Conservation (phyloP, 2,113 vertebrate genomes). For the Heliornis fulica region DNA sequence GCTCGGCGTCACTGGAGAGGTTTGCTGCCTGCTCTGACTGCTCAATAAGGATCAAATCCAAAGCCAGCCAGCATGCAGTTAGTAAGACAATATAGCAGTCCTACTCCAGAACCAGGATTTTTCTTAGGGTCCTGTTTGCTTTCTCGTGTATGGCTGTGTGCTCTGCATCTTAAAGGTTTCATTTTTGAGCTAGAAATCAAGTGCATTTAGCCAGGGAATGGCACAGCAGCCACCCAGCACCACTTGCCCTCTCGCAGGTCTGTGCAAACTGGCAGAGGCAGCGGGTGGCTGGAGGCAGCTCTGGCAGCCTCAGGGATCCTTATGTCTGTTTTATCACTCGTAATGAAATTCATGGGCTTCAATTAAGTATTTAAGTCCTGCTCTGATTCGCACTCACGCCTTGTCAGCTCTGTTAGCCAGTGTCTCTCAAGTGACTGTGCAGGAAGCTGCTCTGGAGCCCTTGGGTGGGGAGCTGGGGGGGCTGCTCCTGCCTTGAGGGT, state of each 20-base stretch:
- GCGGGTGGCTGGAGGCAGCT: neutral
- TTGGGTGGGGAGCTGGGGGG: fast-evolving
- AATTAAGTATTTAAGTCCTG: neutral
- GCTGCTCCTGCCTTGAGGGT: neutral
- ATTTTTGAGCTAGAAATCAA: neutral
- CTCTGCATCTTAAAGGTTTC: neutral
- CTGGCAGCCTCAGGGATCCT: neutral
- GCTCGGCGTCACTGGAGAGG: neutral
- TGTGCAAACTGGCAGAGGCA: neutral
- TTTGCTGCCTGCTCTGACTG: neutral
- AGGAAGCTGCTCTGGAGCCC: neutral
- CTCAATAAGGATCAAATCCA: neutral
- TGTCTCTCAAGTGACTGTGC: neutral
- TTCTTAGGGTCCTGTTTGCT: neutral
- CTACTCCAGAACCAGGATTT: neutral
- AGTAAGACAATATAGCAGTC: neutral
- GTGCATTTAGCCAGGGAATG: neutral
- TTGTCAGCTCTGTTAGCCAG: neutral
- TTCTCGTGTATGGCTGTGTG: neutral
- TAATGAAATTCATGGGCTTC: neutral
- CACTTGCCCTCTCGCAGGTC: neutral
- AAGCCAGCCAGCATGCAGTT: neutral
- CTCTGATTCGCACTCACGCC: neutral
- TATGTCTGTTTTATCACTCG: neutral
- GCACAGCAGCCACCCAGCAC: neutral